Evolutionary conservation across 1,140 invertebrate species (phyloP), one percentile per base, ranked within the genome.

Genomic region (Drosophila paulistorum): DNA sequence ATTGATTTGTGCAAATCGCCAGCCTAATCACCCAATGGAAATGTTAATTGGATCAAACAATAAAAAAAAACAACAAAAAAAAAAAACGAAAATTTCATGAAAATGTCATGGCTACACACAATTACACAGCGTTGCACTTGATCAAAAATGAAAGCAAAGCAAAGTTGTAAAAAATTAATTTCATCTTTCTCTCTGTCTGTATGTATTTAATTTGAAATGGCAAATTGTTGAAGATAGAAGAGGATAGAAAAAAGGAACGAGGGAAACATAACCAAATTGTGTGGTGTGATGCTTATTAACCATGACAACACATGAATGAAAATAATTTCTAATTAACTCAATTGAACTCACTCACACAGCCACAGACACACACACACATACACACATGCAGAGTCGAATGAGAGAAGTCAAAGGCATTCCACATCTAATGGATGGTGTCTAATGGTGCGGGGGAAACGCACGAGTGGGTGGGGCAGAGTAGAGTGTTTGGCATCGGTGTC

Each of bases 1-100:
- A 77, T 77, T 77, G 74, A 77, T 77, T 77, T 77, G 75, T 77
- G 74, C 74, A 70, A 77, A 77, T 77, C 74, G 77, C 42, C 67
- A 61, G 20, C 65, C 73, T 76, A 76, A 70, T 76, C 66, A 60
- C 54, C 67, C 77, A 57, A 57, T 59, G 57, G 55, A 61, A 51
- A 77, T 69, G 33, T 71, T 77, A 77, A 77, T 77, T 77, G 75
- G 74, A 77, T 77, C 62, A 77, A 62, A 35, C 20, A 13, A 20
- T 68, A 41, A 42, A 58, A 45, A 13, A 20, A 6, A 30, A 7
- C 77, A 62, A 35, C 20, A 13, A 20, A n/a, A 33, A 20, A 33
- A 42, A 58, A 39, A 13, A 20, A 30, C 30, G 30, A 30, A 30
- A 30, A 30, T 30, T 26, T 9, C 11, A 9, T 45, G n/a, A 9